A percentile compares a stretch with the other conserved stretches of the same genome.
phyloP scores from a whole-genome alignment of 2,888 invertebrate genomes.

The Geotrupes spiniger region DNA sequence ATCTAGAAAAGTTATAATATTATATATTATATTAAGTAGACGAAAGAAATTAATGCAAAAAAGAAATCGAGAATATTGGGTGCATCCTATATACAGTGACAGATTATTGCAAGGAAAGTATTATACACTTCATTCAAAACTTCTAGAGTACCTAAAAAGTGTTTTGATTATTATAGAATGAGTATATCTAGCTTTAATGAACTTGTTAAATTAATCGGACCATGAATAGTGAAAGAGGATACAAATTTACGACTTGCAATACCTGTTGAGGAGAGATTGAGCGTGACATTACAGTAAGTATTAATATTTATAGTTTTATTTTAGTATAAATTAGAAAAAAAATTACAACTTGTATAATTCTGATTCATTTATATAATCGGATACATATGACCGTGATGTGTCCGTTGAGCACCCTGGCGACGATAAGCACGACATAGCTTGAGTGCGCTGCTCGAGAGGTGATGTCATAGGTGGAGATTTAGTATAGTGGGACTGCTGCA shows the following conservation, averaged over 20 bases:
- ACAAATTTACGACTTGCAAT: conserved; percentile 17
- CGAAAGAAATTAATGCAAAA: conserved; percentile 18
- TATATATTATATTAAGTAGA: conserved; percentile 12
- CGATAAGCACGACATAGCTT: no score
- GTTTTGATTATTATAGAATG: conserved; percentile 21
- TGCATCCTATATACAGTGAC: conserved; percentile 22
- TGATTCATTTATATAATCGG: no score
- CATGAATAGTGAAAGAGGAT: conserved; percentile 15
- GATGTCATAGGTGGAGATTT: no score
- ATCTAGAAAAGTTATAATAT: conserved; percentile 16
- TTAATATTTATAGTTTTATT: not conserved
- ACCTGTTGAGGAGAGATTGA: conserved; percentile 18
- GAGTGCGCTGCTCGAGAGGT: no score
- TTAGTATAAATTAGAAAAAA: no score
- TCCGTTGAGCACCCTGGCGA: no score
- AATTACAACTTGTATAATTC: no score
- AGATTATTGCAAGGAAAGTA: conserved; percentile 22
- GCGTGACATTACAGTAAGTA: conserved; percentile 17
- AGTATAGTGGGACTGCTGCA: not conserved
- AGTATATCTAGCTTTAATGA: conserved; percentile 17
- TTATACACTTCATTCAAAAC: conserved; percentile 22
- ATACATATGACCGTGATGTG: no score
- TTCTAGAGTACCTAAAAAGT: conserved; percentile 17
- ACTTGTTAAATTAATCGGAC: conserved; percentile 18
- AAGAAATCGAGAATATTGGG: conserved; percentile 23